phyloP scores from a whole-genome alignment of 2,113 vertebrate genomes.

The Mesembrinibis cayennensis region DNA sequence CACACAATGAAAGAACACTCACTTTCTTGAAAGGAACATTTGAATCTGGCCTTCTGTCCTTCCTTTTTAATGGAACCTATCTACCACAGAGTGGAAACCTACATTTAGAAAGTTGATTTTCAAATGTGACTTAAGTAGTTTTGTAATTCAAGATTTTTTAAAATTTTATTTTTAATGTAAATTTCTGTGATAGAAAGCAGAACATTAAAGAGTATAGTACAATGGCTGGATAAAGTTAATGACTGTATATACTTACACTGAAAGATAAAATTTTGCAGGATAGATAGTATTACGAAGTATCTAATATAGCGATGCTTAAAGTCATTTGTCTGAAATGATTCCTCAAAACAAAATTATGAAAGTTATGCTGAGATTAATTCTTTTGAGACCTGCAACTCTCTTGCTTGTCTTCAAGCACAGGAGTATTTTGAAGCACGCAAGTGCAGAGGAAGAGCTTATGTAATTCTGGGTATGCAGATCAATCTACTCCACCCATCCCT shows the following conservation, averaged over 20 bases:
- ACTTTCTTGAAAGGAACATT: not conserved
- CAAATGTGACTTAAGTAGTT: not conserved
- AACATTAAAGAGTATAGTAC: not conserved
- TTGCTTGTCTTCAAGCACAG: not conserved
- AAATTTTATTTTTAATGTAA: not conserved
- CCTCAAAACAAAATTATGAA: not conserved
- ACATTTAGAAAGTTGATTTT: not conserved
- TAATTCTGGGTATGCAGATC: not conserved
- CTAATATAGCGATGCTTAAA: not conserved
- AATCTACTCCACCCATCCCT: not conserved
- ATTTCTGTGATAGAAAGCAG: not conserved
- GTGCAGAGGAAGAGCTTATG: not conserved
- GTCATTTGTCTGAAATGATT: not conserved
- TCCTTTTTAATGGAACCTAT: not conserved
- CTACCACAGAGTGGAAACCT: not conserved
- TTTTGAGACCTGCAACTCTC: not conserved
- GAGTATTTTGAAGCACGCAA: not conserved
- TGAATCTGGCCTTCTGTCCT: not conserved
- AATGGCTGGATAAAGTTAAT: not conserved
- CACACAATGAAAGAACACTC: not conserved
- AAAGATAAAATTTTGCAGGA: not conserved
- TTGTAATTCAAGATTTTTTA: not conserved
- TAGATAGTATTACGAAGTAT: not conserved
- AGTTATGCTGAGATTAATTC: not conserved
- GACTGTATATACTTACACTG: not conserved